Evolutionary conservation across 2,888 invertebrate genomes (phyloP), one percentile per base, ranked within the genome.

Genomic region (Proisotoma minuta): DNA sequence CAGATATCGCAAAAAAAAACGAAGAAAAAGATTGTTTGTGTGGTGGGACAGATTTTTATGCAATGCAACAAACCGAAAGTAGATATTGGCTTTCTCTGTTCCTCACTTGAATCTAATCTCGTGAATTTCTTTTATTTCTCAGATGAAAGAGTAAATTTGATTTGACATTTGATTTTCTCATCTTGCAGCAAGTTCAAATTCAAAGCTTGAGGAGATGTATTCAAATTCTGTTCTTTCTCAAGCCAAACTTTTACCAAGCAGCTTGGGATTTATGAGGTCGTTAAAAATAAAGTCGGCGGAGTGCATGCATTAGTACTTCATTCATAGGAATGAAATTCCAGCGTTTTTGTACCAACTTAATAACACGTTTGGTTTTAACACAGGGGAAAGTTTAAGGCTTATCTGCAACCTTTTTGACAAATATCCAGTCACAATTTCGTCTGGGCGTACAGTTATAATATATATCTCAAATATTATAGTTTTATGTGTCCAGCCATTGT

Each of bases 141-240:
- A 62, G 58, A 57, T 53, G 53, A 59, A 59, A 61, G 57, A 58
- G 59, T 63, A 65, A 63, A 65, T 68, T 62, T 59, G 59, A 65
- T 68, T 68, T 65, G 65, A 60, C 63, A 68, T 68, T 68, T 65
- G 68, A 68, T 68, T 65, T 65, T 54, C 59, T 51, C 48, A 56
- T 43, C 43, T 56, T 56, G 8, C 12, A 8, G 15, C 34, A 10
- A 34, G 34, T 34, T 10, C 34, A 34, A 34, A 12, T 34, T 34
- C 34, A 34, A 10, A 10, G 34, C 34, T 34, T 34, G 8, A 34
- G 34, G 8, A 34, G 34, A 12, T 10, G 34, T 34, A 34, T 34
- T 10, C 8, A 34, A 34, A 34, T 12, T 34, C n/a, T n/a, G n/a
- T n/a, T n/a, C n/a, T n/a, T n/a, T n/a, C n/a, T n/a, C n/a, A n/a